Percentiles rank a stretch among this genome's conserved stretches.
These are phyloP conservation scores for Agonopterix arenella DNA, from an alignment of 2,888 invertebrate genomes.

Conservation along the genomic window DNA sequence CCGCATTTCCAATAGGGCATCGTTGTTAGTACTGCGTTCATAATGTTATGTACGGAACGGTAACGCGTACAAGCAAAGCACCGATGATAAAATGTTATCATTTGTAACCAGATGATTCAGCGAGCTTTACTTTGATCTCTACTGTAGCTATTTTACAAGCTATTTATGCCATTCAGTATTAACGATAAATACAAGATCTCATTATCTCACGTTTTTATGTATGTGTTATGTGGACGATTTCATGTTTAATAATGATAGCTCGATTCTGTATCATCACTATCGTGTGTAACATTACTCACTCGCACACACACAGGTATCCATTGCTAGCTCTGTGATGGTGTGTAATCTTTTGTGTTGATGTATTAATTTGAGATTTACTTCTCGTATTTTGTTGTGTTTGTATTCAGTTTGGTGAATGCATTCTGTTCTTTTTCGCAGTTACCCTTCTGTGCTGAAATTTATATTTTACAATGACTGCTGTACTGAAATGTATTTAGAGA, in stretches of 20 bases:
- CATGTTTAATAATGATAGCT: conserved; percentile 6
- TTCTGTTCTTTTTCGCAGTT: too few relatives aligned
- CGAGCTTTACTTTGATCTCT: conserved; percentile 6
- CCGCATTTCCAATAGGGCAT: conserved; percentile 62
- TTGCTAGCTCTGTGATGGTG: conserved; percentile 11
- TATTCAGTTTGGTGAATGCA: too few relatives aligned
- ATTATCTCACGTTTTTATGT: conserved; percentile 16
- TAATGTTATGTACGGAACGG: conserved; percentile 48
- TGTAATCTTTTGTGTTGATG: conserved; percentile 10
- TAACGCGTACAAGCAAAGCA: conserved; percentile 48
- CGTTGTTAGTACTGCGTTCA: conserved; percentile 53
- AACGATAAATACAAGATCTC: conserved; percentile 23
- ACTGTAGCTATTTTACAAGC: background rate
- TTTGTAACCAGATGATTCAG: background rate
- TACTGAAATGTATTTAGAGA: conserved; percentile 4
- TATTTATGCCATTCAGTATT: conserved; percentile 18
- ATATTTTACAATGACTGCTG: background rate
- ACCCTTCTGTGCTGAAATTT: conserved; percentile 4
- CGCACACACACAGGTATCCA: background rate
- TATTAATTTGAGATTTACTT: conserved; percentile 5
- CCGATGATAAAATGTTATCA: background rate
- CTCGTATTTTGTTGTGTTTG: conserved; percentile 4
- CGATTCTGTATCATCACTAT: conserved; percentile 1
- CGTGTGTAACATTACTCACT: background rate
- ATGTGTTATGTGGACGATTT: conserved; percentile 2